Percentiles rank a stretch among this genome's conserved stretches.
These are phyloP conservation scores for Mungos mungo DNA, from an alignment of 2,113 vertebrate genomes.

Conservation along the genomic window DNA sequence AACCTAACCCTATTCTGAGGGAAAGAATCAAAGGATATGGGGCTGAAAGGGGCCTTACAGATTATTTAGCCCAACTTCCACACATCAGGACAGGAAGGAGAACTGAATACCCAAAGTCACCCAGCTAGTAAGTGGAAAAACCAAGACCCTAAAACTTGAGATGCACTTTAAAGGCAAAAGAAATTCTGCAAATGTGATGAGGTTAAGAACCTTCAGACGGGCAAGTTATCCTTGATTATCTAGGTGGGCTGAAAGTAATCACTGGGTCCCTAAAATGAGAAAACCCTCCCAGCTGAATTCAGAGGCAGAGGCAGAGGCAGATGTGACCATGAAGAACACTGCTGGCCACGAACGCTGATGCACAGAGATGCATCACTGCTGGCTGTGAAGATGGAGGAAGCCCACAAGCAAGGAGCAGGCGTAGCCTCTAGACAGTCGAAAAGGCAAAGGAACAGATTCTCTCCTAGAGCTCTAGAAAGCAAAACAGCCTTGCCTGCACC, in stretches of 20 bases:
- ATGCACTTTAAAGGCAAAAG: background rate
- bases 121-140: background rate
- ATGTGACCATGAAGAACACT: background rate
- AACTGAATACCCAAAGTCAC: background rate
- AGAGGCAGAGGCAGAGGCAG: background rate
- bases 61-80: background rate
- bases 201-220: background rate
- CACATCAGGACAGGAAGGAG: background rate
- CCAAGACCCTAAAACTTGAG: background rate
- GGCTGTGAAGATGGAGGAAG: background rate
- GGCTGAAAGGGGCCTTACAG: background rate
- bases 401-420: too few relatives aligned
- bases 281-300: background rate
- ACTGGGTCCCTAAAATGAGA: background rate
- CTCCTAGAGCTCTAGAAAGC: background rate
- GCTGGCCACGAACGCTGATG: fast-evolving
- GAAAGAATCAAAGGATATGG: background rate
- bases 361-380: background rate
- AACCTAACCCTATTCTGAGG: background rate
- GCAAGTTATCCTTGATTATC: background rate
- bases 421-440: background rate
- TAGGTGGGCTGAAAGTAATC: background rate
- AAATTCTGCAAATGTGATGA: background rate
- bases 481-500: fast-evolving
- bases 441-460: background rate